These are phyloP conservation scores for Parauchenoglanis ngamensis DNA, from an alignment of 2,797 vertebrate genomes.

Conservation along the genomic window DNA sequence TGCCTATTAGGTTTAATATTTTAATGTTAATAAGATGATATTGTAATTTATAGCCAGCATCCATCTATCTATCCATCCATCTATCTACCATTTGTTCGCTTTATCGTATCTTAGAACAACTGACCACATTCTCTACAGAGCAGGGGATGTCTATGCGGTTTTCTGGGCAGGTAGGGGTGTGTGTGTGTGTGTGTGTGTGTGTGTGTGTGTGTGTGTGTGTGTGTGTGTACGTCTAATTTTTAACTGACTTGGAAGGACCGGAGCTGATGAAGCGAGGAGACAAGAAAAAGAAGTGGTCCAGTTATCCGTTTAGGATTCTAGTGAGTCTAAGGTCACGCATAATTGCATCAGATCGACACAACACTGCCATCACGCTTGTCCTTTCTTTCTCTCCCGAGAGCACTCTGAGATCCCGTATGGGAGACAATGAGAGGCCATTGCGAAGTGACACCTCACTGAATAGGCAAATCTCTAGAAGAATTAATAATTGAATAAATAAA, in stretches of 20 bases:
- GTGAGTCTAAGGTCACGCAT: slow-evolving; percentile 42
- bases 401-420: not conserved
- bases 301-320: slow-evolving; percentile 41
- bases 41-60: not conserved
- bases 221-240: slow-evolving; percentile 3
- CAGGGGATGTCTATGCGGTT: slow-evolving; percentile 40
- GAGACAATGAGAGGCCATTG: not conserved
- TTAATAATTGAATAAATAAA: not conserved
- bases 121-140: slow-evolving; percentile 55
- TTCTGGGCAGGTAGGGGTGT: slow-evolving; percentile 36
- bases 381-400: not conserved
- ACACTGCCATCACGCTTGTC: slow-evolving; percentile 20
- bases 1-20: not conserved
- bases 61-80: not conserved
- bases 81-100: not conserved
- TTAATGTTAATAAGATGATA: not conserved
- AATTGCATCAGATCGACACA: slow-evolving; percentile 38
- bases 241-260: not conserved
- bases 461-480: not conserved
- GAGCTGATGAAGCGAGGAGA: slow-evolving; percentile 6
- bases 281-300: slow-evolving; percentile 22
- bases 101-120: slow-evolving; percentile 22
- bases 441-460: not conserved
- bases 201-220: slow-evolving; percentile 19
- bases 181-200: slow-evolving; percentile 1